Conservation (phyloP, 2,797 vertebrate genomes). For the Macropodus opercularis region DNA sequence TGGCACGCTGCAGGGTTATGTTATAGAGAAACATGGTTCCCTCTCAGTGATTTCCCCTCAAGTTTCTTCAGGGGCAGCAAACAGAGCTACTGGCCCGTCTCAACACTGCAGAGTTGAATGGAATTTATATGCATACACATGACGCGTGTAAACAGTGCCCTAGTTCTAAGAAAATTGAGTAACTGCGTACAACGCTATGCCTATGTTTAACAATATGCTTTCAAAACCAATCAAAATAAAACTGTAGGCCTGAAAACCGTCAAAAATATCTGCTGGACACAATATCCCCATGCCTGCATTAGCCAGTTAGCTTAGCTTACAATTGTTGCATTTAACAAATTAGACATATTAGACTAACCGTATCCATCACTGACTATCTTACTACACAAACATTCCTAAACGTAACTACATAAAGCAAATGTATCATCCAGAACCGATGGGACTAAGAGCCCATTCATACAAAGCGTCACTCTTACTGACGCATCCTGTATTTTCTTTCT, state of each 20-base stretch:
- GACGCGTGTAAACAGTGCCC: no score
- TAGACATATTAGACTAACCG: no score
- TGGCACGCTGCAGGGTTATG: slow-evolving; percentile 94
- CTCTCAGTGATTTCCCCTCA: slow-evolving; percentile 23
- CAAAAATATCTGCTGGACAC: no score
- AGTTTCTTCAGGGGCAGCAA: slow-evolving; percentile 51
- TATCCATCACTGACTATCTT: fast-evolving
- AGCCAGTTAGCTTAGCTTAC: no score
- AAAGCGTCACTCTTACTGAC: slow-evolving; percentile 50
- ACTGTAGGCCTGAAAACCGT: no score
- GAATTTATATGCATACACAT: no score
- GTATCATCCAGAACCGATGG: not conserved
- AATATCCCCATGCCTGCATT: no score
- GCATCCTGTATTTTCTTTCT: not conserved
- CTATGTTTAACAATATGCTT: no score
- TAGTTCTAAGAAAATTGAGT: no score
- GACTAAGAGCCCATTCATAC: slow-evolving; percentile 58
- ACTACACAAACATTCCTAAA: fast-evolving
- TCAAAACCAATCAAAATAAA: no score
- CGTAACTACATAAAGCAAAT: fast-evolving
- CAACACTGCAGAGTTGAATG: slow-evolving; percentile 37
- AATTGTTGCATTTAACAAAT: not conserved
- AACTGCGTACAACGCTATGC: no score
- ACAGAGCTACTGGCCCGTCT: slow-evolving; percentile 45
- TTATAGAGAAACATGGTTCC: slow-evolving; percentile 96